Conservation (phyloP, 2,888 invertebrate genomes). For the Oscheius sp. region DNA sequence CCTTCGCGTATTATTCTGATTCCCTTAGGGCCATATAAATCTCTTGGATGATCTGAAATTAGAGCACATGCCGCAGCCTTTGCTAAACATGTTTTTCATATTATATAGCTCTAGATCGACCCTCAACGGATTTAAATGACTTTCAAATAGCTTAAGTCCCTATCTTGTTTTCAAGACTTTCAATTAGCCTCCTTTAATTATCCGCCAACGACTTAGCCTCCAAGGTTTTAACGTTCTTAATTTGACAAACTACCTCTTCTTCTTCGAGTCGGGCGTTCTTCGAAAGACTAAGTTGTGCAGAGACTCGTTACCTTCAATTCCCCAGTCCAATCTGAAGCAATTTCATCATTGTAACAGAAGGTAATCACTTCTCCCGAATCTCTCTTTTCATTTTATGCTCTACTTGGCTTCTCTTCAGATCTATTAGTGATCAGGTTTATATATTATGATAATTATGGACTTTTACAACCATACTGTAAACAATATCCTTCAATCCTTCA, state of each 20-base stretch:
- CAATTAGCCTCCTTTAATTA: constrained; percentile 7
- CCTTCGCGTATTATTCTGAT: no score
- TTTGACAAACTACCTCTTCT: background rate
- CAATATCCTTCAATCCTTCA: no score
- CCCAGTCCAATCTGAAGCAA: constrained; percentile 28
- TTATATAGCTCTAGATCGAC: no score
- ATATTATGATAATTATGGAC: no score
- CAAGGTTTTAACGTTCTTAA: background rate
- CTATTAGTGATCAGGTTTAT: no score
- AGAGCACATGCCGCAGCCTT: no score
- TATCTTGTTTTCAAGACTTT: constrained; percentile 1
- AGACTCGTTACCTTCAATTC: constrained; percentile 28
- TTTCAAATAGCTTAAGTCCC: no score
- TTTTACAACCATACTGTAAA: no score
- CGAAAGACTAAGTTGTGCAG: constrained; percentile 9
- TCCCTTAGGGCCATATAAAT: no score
- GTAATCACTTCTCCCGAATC: constrained; percentile 20
- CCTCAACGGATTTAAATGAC: no score
- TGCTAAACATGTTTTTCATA: no score
- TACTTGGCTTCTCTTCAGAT: constrained; percentile 14
- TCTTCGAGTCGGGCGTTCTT: background rate
- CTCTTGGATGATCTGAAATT: no score
- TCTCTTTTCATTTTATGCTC: background rate
- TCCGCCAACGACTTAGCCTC: background rate
- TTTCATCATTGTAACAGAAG: constrained; percentile 20